These are phyloP conservation scores for Mercenaria mercenaria DNA, from an alignment of 1,140 invertebrate species.

Conservation along the genomic window DNA sequence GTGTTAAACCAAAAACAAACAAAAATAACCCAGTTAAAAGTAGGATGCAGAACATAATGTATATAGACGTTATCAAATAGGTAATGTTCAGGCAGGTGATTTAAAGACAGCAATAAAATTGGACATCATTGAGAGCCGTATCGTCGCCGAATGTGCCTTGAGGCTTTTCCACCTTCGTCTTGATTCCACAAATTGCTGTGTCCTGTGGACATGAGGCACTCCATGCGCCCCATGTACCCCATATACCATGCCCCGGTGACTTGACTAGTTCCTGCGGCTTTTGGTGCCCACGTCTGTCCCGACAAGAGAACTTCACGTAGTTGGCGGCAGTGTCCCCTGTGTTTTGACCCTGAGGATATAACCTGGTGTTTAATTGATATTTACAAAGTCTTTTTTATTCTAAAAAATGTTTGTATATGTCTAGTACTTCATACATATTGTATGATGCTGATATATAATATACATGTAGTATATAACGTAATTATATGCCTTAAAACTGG, in stretches of 20 bases:
- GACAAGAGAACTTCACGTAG: not conserved
- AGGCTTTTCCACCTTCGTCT: not conserved
- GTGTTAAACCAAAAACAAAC: no score
- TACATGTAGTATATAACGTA: no score
- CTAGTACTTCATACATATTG: no score
- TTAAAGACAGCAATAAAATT: slow-evolving; percentile 23
- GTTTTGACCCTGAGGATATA: not conserved
- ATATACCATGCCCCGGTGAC: not conserved
- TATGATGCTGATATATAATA: no score
- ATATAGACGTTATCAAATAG: no score
- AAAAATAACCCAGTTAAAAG: no score
- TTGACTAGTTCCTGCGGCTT: not conserved
- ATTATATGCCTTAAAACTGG: no score
- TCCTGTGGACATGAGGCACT: not conserved
- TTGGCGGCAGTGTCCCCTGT: not conserved
- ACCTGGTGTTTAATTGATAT: no score
- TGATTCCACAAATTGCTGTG: not conserved
- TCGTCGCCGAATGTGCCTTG: not conserved
- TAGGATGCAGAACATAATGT: no score
- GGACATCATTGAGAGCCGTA: slow-evolving; percentile 17
- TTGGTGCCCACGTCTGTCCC: not conserved
- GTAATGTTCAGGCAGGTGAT: no score
- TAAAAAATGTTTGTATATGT: no score
- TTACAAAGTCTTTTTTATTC: no score
- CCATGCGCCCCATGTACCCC: slow-evolving; percentile 7